Evolutionary conservation across 2,797 vertebrate species (phyloP), one percentile per base, ranked within the genome.

Genomic region (Pangasius djambal): DNA sequence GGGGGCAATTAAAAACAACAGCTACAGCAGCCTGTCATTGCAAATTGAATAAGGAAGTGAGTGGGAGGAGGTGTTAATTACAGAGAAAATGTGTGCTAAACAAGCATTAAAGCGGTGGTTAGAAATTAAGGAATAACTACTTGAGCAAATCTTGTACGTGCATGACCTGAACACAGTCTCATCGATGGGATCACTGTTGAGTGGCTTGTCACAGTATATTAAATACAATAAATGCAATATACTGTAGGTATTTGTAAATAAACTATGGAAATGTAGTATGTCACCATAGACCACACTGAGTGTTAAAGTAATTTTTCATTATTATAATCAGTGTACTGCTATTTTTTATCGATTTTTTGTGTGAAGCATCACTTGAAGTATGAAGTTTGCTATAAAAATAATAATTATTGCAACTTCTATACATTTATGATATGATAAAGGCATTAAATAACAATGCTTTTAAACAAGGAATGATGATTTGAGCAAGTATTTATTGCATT

Each of bases 1-100:
- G 97, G 98, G 98, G 96, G 94, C 97, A 96, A 98, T 99, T 98
- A 97, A 98, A 97, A 99, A 98, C 96, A 97, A 97, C 98, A 97
- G 97, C 98, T 97, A 98, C 97, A 97, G 97, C 97, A 97, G 96
- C 97, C 94, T 96, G 92, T 96, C 97, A 97, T 97, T 96, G 96
- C 96, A 99, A 98, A 99, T 97, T 97, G 97, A 97, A 98, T 98
- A 96, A 97, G 97, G 96, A 97, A 95, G 93, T 96, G 95, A 95
- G 97, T 95, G 96, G 95, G 96, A 93, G 96, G 97, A 96, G 96
- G 95, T 94, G 96, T 97, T 99, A 98, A 99, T 99, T 98, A 98
- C 96, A 92, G 61, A 94, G 96, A 93, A 92, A 94, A 95, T 92
- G 89, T 94, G 96, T 97, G 97, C 97, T 95, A 93, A 95, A 96